phyloP scores from a whole-genome alignment of 2,113 vertebrate species.

The Brachyistius frenatus region DNA sequence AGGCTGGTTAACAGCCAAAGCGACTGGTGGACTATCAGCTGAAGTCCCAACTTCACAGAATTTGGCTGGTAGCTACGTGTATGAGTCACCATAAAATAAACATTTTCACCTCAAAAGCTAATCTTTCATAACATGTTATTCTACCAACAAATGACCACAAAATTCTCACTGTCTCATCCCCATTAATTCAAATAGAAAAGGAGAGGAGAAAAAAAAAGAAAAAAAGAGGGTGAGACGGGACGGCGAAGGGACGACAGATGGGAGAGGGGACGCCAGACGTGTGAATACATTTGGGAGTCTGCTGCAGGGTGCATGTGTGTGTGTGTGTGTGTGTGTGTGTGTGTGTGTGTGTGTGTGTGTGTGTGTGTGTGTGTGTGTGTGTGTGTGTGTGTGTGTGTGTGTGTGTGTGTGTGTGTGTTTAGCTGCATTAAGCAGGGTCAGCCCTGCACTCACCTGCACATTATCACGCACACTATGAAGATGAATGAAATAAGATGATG shows the following conservation, averaged over 20 bases:
- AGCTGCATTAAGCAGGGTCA: constrained; percentile 19
- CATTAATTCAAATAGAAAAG: neutral
- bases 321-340: constrained; percentile 31
- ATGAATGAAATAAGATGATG: neutral
- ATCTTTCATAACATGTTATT: constrained; percentile 4
- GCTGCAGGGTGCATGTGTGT: constrained; percentile 25
- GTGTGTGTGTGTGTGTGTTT: constrained; percentile 33
- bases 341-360: constrained; percentile 36
- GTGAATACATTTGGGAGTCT: constrained; percentile 11
- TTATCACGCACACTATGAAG: constrained; percentile 7
- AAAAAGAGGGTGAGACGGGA: neutral
- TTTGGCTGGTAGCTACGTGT: neutral
- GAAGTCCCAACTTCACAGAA: constrained; percentile 19
- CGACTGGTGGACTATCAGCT: constrained; percentile 25
- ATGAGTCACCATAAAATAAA: constrained; percentile 25
- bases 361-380: constrained; percentile 25
- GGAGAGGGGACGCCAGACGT: constrained; percentile 18
- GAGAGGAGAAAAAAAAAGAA: neutral
- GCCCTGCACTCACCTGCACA: constrained; percentile 21
- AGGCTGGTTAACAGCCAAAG: constrained; percentile 40
- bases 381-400: too few relatives aligned
- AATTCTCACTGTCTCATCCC: neutral
- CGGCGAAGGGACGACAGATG: constrained; percentile 1
- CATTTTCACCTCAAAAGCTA: constrained; percentile 1
- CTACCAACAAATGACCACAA: neutral